Evolutionary conservation across 2,888 invertebrate species (phyloP).

Genomic region (Thalpophila matura): DNA sequence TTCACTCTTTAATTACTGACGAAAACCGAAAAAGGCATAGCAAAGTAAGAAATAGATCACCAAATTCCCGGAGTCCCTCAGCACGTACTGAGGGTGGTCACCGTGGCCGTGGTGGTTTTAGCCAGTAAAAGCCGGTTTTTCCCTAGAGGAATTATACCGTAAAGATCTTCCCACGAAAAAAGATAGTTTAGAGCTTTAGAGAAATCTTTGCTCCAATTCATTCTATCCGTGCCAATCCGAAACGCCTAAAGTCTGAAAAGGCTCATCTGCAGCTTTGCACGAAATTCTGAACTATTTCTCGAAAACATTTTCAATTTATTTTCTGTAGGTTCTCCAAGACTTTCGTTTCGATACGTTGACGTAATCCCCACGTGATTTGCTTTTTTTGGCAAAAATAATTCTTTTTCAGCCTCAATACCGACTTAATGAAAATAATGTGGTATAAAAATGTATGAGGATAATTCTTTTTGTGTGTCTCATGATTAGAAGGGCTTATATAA

Average conservation of each 20-base stretch:
- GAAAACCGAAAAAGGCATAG: too few species aligned
- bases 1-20: too few species aligned
- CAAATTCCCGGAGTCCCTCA: too few species aligned
- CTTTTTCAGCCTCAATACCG: constrained; percentile 7
- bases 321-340: constrained; percentile 20
- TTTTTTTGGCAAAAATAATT: not conserved
- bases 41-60: too few species aligned
- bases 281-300: not conserved
- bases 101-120: too few species aligned
- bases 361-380: constrained; percentile 10
- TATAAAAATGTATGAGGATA: not conserved
- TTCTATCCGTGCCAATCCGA: not conserved
- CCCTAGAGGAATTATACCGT: too few species aligned
- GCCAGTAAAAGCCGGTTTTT: too few species aligned
- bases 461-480: not conserved
- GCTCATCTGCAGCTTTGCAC: not conserved
- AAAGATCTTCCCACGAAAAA: too few species aligned
- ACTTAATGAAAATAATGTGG: constrained; percentile 1
- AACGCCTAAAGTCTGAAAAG: not conserved
- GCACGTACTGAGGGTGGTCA: too few species aligned
- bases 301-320: constrained; percentile 32
- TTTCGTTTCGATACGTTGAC: not conserved
- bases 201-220: not conserved
- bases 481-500: not conserved
- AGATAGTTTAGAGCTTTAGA: too few species aligned